These are phyloP conservation scores for Aquatica leii DNA, from an alignment of 2,888 invertebrate genomes.

Conservation along the genomic window DNA sequence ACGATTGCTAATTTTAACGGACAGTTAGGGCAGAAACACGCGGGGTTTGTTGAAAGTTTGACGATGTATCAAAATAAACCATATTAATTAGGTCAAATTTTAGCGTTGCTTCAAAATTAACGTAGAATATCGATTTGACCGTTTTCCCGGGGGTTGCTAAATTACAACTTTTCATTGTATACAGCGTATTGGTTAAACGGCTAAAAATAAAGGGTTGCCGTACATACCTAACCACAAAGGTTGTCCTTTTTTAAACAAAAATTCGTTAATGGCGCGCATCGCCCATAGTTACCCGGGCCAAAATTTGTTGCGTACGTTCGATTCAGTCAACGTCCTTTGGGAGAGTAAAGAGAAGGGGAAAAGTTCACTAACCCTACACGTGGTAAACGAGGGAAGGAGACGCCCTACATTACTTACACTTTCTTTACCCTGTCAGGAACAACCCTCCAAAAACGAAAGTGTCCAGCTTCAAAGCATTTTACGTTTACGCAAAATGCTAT, in stretches of 20 bases:
- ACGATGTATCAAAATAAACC: not conserved
- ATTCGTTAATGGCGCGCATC: slow-evolving; percentile 37
- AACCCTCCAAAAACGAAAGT: slow-evolving; percentile 43
- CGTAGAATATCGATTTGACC: slow-evolving; percentile 7
- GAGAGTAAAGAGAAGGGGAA: slow-evolving; percentile 21
- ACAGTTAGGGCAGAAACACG: no score
- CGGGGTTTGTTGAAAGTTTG: no score
- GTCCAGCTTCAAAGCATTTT: slow-evolving; percentile 12
- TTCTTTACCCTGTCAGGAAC: slow-evolving; percentile 34
- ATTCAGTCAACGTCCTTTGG: slow-evolving; percentile 37
- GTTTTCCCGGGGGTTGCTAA: slow-evolving; percentile 19
- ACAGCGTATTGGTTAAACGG: slow-evolving; percentile 9
- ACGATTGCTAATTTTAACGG: no score
- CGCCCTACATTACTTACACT: slow-evolving; percentile 37
- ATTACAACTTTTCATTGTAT: slow-evolving; percentile 19
- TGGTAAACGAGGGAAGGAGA: slow-evolving; percentile 32
- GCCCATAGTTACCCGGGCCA: slow-evolving; percentile 38
- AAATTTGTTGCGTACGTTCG: slow-evolving; percentile 38
- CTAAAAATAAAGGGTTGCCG: slow-evolving; percentile 23
- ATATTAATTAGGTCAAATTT: slow-evolving; percentile 5
- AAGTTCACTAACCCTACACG: slow-evolving; percentile 36
- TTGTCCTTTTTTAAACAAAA: slow-evolving; percentile 26
- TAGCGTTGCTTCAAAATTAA: slow-evolving; percentile 1
- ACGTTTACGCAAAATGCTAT: slow-evolving; percentile 1
- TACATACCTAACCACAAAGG: slow-evolving; percentile 20